Percentiles rank a stretch among this genome's conserved stretches.
Evolutionary conservation across 2,113 vertebrate genomes (phyloP).

Genomic region (Rattus norvegicus): GRCr8 NC_086021.1:70918501-70919000

Average conservation of each 20-base stretch:
- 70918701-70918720: neutral
- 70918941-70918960: neutral
- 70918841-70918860: neutral
- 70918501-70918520: slow-evolving; percentile 5
- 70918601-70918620: neutral
- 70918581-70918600: neutral
- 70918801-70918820: neutral
- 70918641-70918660: neutral
- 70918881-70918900: neutral
- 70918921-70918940: slow-evolving; percentile 38
- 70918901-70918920: neutral
- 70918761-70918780: neutral
- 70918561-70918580: neutral
- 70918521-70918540: neutral
- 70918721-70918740: neutral
- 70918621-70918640: neutral
- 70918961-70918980: neutral
- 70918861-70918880: neutral
- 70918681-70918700: neutral
- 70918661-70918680: neutral
- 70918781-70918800: neutral
- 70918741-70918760: neutral
- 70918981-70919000: neutral
- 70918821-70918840: neutral
- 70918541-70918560: neutral